Evolutionary conservation across 2,797 vertebrate species (phyloP).

Genomic region (Cossypha niveicapilla): DNA sequence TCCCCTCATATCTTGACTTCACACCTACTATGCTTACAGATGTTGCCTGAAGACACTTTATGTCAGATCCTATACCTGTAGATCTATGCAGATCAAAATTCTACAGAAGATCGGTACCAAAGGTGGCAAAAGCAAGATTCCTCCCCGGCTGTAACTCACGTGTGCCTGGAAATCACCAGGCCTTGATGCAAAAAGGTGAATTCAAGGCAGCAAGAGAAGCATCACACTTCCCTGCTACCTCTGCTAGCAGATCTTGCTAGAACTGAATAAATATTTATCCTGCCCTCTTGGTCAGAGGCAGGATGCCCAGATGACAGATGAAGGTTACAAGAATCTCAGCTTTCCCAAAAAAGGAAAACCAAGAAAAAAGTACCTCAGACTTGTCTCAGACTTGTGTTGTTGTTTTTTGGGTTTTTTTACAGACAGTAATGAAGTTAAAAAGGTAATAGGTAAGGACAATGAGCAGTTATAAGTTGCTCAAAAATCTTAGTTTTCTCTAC

Average conservation of each 20-base stretch:
- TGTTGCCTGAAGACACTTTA: background rate
- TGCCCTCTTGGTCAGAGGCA: background rate
- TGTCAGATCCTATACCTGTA: background rate
- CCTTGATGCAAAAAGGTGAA: background rate
- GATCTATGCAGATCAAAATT: background rate
- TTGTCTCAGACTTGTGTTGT: background rate
- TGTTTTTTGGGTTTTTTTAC: background rate
- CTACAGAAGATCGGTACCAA: background rate
- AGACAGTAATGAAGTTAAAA: background rate
- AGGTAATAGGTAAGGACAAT: background rate
- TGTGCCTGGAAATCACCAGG: background rate
- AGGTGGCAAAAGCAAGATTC: background rate
- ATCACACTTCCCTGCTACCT: background rate
- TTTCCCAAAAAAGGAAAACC: constrained; percentile 2
- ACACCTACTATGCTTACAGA: background rate
- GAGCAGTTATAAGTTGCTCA: background rate
- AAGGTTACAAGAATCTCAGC: background rate
- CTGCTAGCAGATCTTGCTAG: background rate
- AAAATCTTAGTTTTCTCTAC: background rate
- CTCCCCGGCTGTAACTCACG: background rate
- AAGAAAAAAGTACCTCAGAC: background rate
- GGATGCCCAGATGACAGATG: background rate
- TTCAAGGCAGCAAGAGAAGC: background rate
- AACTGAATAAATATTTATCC: background rate
- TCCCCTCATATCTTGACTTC: background rate